A percentile compares a stretch with the other conserved stretches of the same genome.
These are phyloP conservation scores for Cebidichthys violaceus DNA, from an alignment of 2,113 vertebrate genomes.

Conservation along the genomic window DNA sequence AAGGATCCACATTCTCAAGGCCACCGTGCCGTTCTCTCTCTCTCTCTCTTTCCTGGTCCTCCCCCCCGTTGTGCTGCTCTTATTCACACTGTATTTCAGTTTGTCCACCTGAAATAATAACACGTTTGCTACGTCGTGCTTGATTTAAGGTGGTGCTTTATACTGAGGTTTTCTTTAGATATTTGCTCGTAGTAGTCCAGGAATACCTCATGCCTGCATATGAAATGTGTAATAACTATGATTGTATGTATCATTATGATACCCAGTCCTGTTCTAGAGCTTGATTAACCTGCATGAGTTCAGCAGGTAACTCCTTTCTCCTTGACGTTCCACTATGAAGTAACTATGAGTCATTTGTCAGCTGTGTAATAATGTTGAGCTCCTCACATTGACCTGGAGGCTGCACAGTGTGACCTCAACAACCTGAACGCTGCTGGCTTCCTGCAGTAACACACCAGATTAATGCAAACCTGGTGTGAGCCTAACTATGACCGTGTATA, in stretches of 20 bases:
- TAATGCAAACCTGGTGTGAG: not conserved
- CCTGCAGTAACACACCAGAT: not conserved
- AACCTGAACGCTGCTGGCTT: not conserved
- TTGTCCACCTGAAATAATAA: constrained; percentile 38
- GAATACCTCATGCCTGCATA: not conserved
- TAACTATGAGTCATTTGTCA: not conserved
- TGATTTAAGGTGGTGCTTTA: not conserved
- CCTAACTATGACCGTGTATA: not conserved
- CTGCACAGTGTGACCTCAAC: not conserved
- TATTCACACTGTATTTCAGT: constrained; percentile 21
- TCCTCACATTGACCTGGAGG: not conserved
- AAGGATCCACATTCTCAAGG: constrained; percentile 77
- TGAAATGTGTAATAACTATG: not conserved
- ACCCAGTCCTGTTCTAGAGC: not conserved
- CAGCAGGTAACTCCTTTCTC: not conserved
- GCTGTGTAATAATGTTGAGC: not conserved
- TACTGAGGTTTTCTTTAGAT: constrained; percentile 4
- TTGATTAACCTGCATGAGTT: not conserved
- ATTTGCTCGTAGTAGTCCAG: not conserved
- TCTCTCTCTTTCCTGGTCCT: constrained; percentile 17
- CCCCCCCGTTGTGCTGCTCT: constrained; percentile 30
- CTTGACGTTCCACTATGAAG: not conserved
- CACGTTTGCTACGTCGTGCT: too few species aligned
- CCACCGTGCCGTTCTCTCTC: constrained; percentile 51
- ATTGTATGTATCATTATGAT: not conserved